Evolutionary conservation across 2,797 vertebrate genomes (phyloP).

Genomic region (Ctenosaura bakeri): DNA sequence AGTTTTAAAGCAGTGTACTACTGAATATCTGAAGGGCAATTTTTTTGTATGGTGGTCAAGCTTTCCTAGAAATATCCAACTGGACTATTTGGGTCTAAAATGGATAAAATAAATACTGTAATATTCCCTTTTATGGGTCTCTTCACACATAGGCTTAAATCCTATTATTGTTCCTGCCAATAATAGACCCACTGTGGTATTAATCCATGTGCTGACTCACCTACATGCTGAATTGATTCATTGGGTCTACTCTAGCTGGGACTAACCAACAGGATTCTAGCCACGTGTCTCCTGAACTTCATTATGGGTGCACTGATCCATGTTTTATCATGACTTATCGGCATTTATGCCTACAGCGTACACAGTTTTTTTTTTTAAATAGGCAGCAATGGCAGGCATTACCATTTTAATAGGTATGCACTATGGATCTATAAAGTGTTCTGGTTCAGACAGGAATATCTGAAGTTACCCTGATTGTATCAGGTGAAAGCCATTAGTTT

Average conservation of each 20-base stretch:
- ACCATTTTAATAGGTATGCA: neutral
- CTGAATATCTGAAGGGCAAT: neutral
- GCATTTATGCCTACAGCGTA: neutral
- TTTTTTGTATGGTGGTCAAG: neutral
- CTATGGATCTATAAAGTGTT: neutral
- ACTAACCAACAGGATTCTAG: too few relatives aligned
- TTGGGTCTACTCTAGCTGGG: too few relatives aligned
- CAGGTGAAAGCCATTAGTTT: neutral
- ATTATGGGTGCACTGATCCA: neutral
- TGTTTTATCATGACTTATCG: neutral
- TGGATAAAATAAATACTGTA: neutral
- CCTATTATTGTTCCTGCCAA: neutral
- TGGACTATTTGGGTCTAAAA: neutral
- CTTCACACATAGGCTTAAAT: neutral
- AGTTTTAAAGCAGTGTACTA: neutral
- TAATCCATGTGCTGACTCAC: too few relatives aligned
- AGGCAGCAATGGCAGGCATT: neutral
- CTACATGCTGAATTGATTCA: too few relatives aligned
- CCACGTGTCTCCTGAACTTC: neutral
- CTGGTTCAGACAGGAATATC: neutral
- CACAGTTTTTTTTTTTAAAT: neutral
- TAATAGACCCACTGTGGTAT: too few relatives aligned
- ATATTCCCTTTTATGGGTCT: neutral
- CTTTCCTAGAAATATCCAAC: neutral
- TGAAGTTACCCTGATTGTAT: constrained; percentile 8